Conservation (phyloP, 1,140 invertebrate genomes). For the Bombus impatiens region DNA sequence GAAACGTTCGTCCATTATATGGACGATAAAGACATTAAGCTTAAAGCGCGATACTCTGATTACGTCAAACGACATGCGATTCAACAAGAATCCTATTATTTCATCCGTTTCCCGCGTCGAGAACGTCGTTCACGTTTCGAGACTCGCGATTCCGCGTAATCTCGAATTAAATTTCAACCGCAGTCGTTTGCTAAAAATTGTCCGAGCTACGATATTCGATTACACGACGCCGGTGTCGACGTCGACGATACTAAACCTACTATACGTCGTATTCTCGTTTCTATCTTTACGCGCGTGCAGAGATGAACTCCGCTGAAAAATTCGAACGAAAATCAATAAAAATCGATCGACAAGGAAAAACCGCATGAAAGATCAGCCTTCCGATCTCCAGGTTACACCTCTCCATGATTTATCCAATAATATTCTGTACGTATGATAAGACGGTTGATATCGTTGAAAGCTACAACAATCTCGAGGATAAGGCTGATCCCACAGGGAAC, state of each 20-base stretch:
- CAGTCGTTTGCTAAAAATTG: constrained; percentile 11
- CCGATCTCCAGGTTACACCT: not conserved
- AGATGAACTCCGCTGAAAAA: not conserved
- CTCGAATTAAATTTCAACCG: constrained; percentile 39
- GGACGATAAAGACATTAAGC: not conserved
- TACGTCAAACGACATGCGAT: not conserved
- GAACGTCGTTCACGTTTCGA: not conserved
- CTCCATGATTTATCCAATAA: not conserved
- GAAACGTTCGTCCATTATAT: no score
- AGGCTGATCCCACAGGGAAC: constrained; percentile 15
- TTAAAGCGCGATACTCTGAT: not conserved
- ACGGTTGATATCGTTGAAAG: not conserved
- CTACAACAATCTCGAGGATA: not conserved
- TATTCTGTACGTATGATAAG: not conserved
- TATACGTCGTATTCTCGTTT: not conserved
- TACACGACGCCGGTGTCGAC: not conserved
- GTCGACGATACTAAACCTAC: not conserved
- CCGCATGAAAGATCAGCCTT: not conserved
- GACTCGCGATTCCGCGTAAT: not conserved
- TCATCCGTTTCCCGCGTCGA: not conserved
- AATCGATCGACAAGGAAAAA: not conserved
- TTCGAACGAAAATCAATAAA: not conserved
- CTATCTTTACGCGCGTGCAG: not conserved
- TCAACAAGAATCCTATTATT: not conserved
- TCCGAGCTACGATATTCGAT: constrained; percentile 17